Percentiles rank a stretch among this genome's conserved stretches.
phyloP scores from a whole-genome alignment of 2,113 vertebrate species.

The Neodontobutis hainanensis region DNA sequence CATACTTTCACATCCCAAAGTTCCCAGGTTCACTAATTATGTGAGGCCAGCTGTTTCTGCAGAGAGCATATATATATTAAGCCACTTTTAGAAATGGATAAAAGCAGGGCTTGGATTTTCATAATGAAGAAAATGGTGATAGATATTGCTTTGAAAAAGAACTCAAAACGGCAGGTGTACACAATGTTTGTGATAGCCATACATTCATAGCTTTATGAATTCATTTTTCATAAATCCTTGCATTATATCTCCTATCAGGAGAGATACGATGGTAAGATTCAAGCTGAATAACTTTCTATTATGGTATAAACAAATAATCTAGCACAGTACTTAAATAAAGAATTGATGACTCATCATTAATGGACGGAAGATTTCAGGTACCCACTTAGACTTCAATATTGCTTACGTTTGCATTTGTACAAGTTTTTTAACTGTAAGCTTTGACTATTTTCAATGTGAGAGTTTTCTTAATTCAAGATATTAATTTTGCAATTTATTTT shows the following conservation, averaged over 20 bases:
- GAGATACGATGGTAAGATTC: no score
- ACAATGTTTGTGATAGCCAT: neutral
- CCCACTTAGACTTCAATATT: neutral
- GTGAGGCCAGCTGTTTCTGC: neutral
- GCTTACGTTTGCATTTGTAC: neutral
- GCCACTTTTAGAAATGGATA: constrained; percentile 6
- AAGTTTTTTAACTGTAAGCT: neutral
- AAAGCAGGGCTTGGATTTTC: neutral
- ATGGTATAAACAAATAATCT: no score
- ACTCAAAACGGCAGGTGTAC: neutral
- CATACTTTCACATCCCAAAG: constrained; percentile 3
- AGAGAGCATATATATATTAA: constrained; percentile 22
- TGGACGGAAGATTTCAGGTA: no score
- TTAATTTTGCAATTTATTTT: constrained; percentile 1
- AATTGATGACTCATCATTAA: no score
- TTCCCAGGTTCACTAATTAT: constrained; percentile 12
- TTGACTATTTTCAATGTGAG: neutral
- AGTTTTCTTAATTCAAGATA: constrained; percentile 1
- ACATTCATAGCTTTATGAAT: no score
- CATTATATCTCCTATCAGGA: no score
- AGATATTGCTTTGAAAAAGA: neutral
- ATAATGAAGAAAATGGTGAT: neutral
- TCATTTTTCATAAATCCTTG: no score
- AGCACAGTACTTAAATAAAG: no score
- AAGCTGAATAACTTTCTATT: no score